Evolutionary conservation across 2,797 vertebrate species (phyloP).

Genomic region (Microctenopoma steveboyesi): DNA sequence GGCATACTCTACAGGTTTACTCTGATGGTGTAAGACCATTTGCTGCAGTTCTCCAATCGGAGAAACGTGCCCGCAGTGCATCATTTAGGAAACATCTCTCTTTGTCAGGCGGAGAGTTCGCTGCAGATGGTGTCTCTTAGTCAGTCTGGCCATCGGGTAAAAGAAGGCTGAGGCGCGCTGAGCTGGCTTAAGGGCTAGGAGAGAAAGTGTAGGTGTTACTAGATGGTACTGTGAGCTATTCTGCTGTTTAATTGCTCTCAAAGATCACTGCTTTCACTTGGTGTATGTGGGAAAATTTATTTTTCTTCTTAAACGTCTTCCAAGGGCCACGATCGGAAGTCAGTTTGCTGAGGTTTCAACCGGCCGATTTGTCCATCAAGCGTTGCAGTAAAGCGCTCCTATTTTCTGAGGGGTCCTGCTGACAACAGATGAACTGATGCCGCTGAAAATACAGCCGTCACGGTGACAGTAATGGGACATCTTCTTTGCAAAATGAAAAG

Average conservation of each 20-base stretch:
- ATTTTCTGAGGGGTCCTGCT: slow-evolving; percentile 5
- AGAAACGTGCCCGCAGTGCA: slow-evolving; percentile 11
- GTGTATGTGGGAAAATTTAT: not conserved
- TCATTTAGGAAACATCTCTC: slow-evolving; percentile 15
- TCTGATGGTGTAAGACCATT: slow-evolving; percentile 15
- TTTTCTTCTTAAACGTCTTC: too few relatives aligned
- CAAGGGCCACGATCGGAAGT: too few relatives aligned
- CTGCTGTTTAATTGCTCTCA: not conserved
- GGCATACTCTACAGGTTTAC: not conserved
- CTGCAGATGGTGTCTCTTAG: slow-evolving; percentile 21
- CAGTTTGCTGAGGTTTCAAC: too few relatives aligned
- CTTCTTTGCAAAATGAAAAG: slow-evolving; percentile 5
- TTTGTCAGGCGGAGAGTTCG: not conserved
- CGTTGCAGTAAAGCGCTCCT: slow-evolving; percentile 8
- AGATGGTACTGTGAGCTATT: slow-evolving; percentile 3
- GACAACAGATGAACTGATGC: slow-evolving; percentile 8
- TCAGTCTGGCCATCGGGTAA: slow-evolving; percentile 11
- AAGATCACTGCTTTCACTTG: not conserved
- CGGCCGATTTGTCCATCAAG: not conserved
- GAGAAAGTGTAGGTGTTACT: slow-evolving; percentile 15
- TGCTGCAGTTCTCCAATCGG: slow-evolving; percentile 26
- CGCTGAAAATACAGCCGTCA: slow-evolving; percentile 8
- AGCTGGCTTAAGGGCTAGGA: not conserved
- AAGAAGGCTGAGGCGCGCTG: slow-evolving; percentile 17
- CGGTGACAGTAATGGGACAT: slow-evolving; percentile 25